Percentiles rank a stretch among this genome's conserved stretches.
phyloP scores from a whole-genome alignment of 92 coral and sea anemone species.

The Hydrozoanthus gracilis region DNA sequence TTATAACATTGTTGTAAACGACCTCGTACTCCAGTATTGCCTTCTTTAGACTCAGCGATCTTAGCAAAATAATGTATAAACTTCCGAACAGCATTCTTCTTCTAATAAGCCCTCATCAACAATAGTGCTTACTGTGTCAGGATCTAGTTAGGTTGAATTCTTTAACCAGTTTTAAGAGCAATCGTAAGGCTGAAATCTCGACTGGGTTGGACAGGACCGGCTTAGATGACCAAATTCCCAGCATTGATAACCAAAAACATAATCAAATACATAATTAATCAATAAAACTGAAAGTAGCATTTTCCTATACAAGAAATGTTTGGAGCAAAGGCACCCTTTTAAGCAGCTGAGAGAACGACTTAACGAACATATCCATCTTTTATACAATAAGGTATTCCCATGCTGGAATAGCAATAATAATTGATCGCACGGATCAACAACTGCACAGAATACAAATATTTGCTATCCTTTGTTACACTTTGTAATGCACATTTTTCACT shows the following conservation, averaged over 20 bases:
- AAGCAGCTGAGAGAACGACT: not conserved
- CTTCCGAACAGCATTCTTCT: constrained; percentile 33
- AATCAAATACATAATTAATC: not conserved
- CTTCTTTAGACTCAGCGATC: constrained; percentile 47
- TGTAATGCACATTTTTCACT: too few relatives aligned
- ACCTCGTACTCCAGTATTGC: constrained; percentile 45
- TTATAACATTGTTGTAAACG: constrained; percentile 33
- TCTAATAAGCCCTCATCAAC: not conserved
- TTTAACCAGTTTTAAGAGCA: not conserved
- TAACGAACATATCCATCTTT: too few relatives aligned
- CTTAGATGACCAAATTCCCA: constrained; percentile 51
- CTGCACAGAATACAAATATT: not conserved
- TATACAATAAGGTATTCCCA: not conserved
- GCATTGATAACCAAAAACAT: constrained; percentile 45
- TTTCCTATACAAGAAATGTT: not conserved
- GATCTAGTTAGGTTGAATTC: constrained; percentile 14
- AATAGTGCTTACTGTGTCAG: not conserved
- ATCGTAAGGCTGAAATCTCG: not conserved
- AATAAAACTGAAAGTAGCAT: not conserved
- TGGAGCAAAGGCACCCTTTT: not conserved
- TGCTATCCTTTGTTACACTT: not conserved
- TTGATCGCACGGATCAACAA: not conserved
- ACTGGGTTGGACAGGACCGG: constrained; percentile 22
- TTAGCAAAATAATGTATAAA: constrained; percentile 6
- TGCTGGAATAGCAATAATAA: not conserved